Conservation (phyloP, 2,113 vertebrate genomes). For the Salvelinus sp. region DNA sequence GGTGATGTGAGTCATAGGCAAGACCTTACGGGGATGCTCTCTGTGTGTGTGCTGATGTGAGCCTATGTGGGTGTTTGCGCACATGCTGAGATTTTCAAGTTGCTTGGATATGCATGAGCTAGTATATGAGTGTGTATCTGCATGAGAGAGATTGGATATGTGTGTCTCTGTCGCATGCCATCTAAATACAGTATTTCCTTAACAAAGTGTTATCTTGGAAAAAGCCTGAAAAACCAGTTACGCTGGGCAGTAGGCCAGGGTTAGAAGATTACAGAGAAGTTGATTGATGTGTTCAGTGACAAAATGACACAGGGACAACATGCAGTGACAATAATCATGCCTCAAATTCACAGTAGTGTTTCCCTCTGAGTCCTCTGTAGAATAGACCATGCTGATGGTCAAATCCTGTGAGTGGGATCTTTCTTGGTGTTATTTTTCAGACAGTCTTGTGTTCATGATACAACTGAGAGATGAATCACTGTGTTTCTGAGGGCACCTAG, state of each 20-base stretch:
- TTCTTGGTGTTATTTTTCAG: too few relatives aligned
- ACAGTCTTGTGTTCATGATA: too few relatives aligned
- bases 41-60: not conserved
- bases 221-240: not conserved
- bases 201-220: not conserved
- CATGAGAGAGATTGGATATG: not conserved
- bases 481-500: not conserved
- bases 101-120: constrained; percentile 36
- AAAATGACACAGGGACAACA: too few relatives aligned
- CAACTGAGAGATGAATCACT: too few relatives aligned
- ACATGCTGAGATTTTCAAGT: constrained; percentile 43
- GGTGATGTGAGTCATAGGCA: constrained; percentile 2
- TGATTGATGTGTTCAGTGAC: not conserved
- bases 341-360: too few relatives aligned
- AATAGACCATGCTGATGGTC: too few relatives aligned
- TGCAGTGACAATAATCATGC: too few relatives aligned
- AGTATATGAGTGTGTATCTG: constrained; percentile 39
- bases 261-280: not conserved
- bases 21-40: not conserved
- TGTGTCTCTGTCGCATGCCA: not conserved
- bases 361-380: too few relatives aligned
- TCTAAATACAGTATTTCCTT: too few relatives aligned
- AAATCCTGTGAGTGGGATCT: too few relatives aligned
- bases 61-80: constrained; percentile 20
- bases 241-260: not conserved